phyloP scores from a whole-genome alignment of 2,113 vertebrate genomes.

The Anoplopoma fimbria region DNA sequence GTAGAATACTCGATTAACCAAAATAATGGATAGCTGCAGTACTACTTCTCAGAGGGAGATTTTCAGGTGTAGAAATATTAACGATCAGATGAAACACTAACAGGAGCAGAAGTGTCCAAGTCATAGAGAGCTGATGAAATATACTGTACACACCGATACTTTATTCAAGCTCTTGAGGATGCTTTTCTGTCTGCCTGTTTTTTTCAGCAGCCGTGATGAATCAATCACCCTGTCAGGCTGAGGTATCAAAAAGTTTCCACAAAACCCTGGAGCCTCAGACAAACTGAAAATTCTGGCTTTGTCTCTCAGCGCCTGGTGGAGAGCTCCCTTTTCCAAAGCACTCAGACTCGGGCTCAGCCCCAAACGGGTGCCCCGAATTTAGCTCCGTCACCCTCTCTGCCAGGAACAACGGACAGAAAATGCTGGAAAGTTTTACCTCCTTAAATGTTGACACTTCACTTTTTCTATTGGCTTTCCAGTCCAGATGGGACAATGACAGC shows the following conservation, averaged over 20 bases:
- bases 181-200: conserved; percentile 8
- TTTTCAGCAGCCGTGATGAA: conserved; percentile 36
- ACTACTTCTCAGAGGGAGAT: conserved; percentile 14
- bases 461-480: conserved; percentile 33
- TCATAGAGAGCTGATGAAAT: conserved; percentile 19
- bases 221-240: conserved; percentile 40
- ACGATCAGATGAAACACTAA: neutral
- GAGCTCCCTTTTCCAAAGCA: conserved; percentile 38
- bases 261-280: conserved; percentile 23
- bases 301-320: conserved; percentile 14
- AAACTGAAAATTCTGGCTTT: conserved; percentile 40
- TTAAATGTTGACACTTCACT: conserved; percentile 57
- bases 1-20: neutral
- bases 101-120: neutral
- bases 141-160: neutral
- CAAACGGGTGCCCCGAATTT: conserved; percentile 67
- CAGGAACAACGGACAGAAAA: conserved; percentile 65
- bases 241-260: conserved; percentile 33
- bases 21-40: neutral
- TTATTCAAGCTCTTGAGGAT: conserved; percentile 23
- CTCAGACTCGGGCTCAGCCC: conserved; percentile 44
- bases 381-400: conserved; percentile 51
- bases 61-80: conserved; percentile 28
- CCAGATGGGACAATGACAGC: conserved; percentile 63
- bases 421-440: conserved; percentile 69